Base-by-base conservation (phyloP, 2,888 invertebrate genomes). In the Cyclophora albipunctata region DNA sequence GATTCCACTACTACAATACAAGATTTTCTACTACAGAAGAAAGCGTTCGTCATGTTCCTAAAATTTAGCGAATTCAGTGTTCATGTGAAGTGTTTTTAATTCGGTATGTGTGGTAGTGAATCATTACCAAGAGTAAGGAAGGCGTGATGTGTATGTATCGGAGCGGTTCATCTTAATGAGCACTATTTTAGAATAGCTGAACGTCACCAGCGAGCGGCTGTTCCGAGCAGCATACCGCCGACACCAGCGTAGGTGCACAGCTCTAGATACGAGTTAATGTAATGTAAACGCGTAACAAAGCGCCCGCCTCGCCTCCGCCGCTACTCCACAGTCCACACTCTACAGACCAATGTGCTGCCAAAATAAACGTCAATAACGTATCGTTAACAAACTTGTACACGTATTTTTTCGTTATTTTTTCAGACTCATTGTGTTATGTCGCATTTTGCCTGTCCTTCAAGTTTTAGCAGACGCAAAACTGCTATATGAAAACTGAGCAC, bases 301-400 rank as follows among this genome's bases (percentile, higher is more conserved):
- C 69, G 68, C 67, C 73, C 60, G 68, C 60, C 67, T 66, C 64
- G 66, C 69, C 63, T 62, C 59, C 63, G 66, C 69, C 53, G 55
- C 62, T 61, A 69, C 64, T 52, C 50, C 58, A 48, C 37, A 37
- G 37, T 4, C 3, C 37, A 37, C 4, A 2, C 4, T 5, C 37
- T 5, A 4, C 37, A 37, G 37, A 57, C 58, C 57, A 60, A 56
- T 59, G 63, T 59, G 67, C 57, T 66, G 77, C 76, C 77, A 78
- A 78, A 76, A 78, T 72, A 67, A 71, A 76, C 73, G 71, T 70
- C 74, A 75, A 76, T 75, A 72, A 68, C 66, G 64, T 68, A 64
- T 72, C 65, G 61, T 71, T 67, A 69, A 64, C 63, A 58, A 60
- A 55, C 58, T 63, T 61, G 53, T 62, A 53, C 53, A 63, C 56